Percentiles rank a stretch among this genome's conserved stretches.
Evolutionary conservation across 2,113 vertebrate genomes (phyloP).

Genomic region (Butorides virescens): DNA sequence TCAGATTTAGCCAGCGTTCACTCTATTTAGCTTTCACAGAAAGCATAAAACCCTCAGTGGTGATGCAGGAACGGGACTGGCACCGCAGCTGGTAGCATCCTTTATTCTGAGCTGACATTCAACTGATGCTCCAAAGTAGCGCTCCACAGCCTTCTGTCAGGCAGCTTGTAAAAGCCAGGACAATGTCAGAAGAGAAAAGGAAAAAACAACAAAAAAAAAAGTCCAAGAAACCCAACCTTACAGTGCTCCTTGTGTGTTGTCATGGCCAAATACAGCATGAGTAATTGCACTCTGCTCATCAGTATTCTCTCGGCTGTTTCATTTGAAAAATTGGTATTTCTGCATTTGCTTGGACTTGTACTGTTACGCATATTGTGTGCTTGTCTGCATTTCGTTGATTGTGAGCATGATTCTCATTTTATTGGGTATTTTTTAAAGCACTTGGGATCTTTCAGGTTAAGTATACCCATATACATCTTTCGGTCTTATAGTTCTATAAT

Average conservation of each 20-base stretch:
- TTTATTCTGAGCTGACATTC: not conserved
- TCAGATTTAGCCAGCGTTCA: not conserved
- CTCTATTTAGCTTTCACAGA: not conserved
- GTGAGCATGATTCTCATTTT: not conserved
- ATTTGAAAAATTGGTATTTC: slow-evolving; percentile 4
- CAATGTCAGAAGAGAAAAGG: not conserved
- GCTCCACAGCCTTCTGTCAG: not conserved
- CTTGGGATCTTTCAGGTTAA: not conserved
- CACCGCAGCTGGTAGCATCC: not conserved
- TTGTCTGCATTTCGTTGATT: not conserved
- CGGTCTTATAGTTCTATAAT: not conserved
- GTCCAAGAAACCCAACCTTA: not conserved
- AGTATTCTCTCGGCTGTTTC: not conserved
- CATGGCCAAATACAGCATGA: not conserved
- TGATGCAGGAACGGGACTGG: not conserved
- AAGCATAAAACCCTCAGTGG: not conserved
- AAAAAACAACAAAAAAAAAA: not conserved
- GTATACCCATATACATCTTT: not conserved
- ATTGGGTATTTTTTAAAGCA: not conserved
- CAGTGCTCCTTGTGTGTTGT: not conserved
- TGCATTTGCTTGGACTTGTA: not conserved
- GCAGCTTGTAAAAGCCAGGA: not conserved
- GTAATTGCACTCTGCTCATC: not conserved
- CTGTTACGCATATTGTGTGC: not conserved
- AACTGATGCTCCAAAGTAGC: not conserved